Evolutionary conservation across 2,888 invertebrate species (phyloP).

Genomic region (Cybosia mesomella): DNA sequence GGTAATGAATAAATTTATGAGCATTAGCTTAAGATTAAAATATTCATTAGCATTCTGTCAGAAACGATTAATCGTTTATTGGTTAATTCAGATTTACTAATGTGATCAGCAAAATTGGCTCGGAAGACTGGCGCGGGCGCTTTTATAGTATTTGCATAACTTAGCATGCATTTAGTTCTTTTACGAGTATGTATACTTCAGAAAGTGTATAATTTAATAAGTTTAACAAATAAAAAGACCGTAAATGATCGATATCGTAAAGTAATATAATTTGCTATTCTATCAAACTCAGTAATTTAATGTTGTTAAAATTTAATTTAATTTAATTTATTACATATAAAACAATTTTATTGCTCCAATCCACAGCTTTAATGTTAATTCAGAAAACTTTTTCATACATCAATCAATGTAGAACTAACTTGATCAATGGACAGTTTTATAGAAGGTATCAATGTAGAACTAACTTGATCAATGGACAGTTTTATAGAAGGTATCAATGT

Average conservation of each 20-base stretch:
- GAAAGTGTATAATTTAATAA: conserved; percentile 11
- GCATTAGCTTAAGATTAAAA: not conserved
- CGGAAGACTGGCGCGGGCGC: not conserved
- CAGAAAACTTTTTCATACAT: conserved; percentile 34
- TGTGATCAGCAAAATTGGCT: conserved; percentile 8
- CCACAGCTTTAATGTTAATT: not conserved
- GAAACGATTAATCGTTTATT: conserved; percentile 1
- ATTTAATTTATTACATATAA: conserved; percentile 5
- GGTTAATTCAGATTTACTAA: conserved; percentile 16
- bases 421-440: conserved; percentile 37
- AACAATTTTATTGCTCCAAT: conserved; percentile 5
- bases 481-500: conserved; percentile 36
- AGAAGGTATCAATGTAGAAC: conserved; percentile 23
- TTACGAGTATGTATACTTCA: conserved; percentile 10
- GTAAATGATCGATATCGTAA: not conserved
- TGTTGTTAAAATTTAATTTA: not conserved
- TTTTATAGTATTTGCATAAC: conserved; percentile 8
- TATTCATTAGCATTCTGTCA: not conserved
- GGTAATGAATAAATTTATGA: not conserved
- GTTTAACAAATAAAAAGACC: not conserved
- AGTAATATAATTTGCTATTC: not conserved
- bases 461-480: conserved; percentile 35
- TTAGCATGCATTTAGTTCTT: conserved; percentile 2
- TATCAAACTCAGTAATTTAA: not conserved
- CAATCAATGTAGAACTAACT: conserved; percentile 34